Percentiles rank a stretch among this genome's conserved stretches.
Conservation (phyloP, 1,140 invertebrate species). For the Penaeus chinensis region DNA sequence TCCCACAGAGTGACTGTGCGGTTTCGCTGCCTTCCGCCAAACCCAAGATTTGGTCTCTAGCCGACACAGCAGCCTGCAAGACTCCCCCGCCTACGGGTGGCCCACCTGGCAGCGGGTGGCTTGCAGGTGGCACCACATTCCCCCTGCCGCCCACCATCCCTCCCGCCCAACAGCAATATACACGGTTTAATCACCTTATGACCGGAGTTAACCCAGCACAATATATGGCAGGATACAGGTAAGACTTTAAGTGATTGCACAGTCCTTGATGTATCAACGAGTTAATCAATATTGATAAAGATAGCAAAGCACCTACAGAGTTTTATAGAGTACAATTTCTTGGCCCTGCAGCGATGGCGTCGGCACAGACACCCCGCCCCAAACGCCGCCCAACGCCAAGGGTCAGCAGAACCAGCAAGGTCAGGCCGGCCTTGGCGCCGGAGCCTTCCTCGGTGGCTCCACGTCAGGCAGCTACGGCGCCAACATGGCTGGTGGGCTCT, state of each 20-base stretch:
- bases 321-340: constrained; percentile 39
- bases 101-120: constrained; percentile 60
- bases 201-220: constrained; percentile 60
- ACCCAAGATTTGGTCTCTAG: constrained; percentile 97
- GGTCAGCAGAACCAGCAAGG: constrained; percentile 74
- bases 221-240: constrained; percentile 64
- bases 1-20: constrained; percentile 72
- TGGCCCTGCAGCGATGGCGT: constrained; percentile 76
- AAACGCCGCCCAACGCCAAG: constrained; percentile 92
- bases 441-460: constrained; percentile 67
- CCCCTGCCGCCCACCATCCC: constrained; percentile 64
- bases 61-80: constrained; percentile 96
- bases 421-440: constrained; percentile 72
- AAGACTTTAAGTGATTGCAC: not conserved
- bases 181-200: constrained; percentile 63
- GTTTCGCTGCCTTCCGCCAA: constrained; percentile 88
- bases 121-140: constrained; percentile 63
- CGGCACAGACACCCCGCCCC: constrained; percentile 86
- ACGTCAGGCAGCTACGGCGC: constrained; percentile 67
- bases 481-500: constrained; percentile 49
- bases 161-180: constrained; percentile 58
- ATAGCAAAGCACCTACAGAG: not conserved
- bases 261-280: no score
- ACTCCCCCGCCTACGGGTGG: constrained; percentile 80
- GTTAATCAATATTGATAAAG: no score